Evolutionary conservation across 2,113 vertebrate species (phyloP).

Genomic region (Ammodytes dubius): DNA sequence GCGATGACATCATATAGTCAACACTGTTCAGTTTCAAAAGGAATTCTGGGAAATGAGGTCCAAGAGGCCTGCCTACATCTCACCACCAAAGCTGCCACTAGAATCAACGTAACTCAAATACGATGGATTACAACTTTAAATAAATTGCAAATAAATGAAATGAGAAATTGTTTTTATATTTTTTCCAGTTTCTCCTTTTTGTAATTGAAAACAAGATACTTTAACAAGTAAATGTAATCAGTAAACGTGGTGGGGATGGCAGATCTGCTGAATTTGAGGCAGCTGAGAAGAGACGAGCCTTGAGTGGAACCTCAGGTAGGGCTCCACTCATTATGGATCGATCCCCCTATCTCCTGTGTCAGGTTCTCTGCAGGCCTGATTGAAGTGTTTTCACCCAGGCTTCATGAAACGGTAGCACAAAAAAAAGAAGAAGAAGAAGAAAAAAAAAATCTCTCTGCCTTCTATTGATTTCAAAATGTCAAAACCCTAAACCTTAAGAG

Average conservation of each 20-base stretch:
- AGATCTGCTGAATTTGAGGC: slow-evolving; percentile 70
- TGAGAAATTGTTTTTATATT: slow-evolving; percentile 11
- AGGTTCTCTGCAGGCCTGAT: slow-evolving; percentile 78
- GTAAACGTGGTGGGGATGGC: slow-evolving; percentile 38
- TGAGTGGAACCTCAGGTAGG: slow-evolving; percentile 79
- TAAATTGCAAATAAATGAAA: slow-evolving; percentile 24
- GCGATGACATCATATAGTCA: no score
- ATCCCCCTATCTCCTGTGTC: slow-evolving; percentile 80
- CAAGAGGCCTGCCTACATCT: no score
- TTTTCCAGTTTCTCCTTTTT: neutral
- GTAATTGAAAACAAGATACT: slow-evolving; percentile 53
- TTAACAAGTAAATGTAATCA: slow-evolving; percentile 60
- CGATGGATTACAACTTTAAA: neutral
- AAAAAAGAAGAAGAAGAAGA: slow-evolving; percentile 9
- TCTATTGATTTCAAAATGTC: slow-evolving; percentile 85
- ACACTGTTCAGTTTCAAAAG: no score
- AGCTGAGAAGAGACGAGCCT: slow-evolving; percentile 56
- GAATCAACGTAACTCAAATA: no score
- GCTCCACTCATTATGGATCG: slow-evolving; percentile 79
- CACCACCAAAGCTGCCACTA: no score
- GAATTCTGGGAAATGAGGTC: no score
- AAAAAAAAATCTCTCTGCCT: slow-evolving; percentile 78
- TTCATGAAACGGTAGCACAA: slow-evolving; percentile 73
- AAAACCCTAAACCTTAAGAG: slow-evolving; percentile 81
- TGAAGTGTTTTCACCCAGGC: slow-evolving; percentile 84